Percentiles rank a stretch among this genome's conserved stretches.
These are phyloP conservation scores for Ecliptopera silaceata DNA, from an alignment of 2,888 invertebrate genomes.

Conservation along the genomic window DNA sequence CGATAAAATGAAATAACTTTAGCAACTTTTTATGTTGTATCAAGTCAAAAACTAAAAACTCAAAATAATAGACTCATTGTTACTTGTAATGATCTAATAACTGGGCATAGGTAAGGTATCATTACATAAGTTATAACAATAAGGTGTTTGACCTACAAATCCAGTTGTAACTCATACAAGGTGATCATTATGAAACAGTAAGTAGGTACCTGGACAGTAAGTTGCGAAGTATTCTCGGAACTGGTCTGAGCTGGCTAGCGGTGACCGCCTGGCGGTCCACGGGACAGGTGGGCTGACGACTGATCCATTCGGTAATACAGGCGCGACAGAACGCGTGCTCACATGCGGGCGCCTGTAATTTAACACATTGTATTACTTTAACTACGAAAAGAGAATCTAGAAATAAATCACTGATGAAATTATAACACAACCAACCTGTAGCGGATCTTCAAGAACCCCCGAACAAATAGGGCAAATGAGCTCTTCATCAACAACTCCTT, in stretches of 20 bases:
- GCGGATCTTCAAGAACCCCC: conserved; percentile 96
- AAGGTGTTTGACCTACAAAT: conserved; percentile 48
- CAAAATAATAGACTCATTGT: conserved; percentile 6
- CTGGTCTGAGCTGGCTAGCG: conserved; percentile 93
- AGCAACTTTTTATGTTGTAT: conserved; percentile 1
- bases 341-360: conserved; percentile 92
- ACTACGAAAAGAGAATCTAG: neutral
- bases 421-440: conserved; percentile 87
- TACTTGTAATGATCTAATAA: neutral
- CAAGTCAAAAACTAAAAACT: neutral
- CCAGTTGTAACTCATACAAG: conserved; percentile 27
- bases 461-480: conserved; percentile 98
- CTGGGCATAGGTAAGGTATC: conserved; percentile 2
- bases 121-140: conserved; percentile 45
- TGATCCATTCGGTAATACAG: conserved; percentile 98
- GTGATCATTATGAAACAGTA: conserved; percentile 41
- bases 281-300: conserved; percentile 96
- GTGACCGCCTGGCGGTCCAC: conserved; percentile 96
- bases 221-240: conserved; percentile 96
- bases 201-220: conserved; percentile 87
- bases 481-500: conserved; percentile 98
- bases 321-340: conserved; percentile 98
- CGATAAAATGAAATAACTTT: conserved; percentile 17
- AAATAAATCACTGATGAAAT: neutral
- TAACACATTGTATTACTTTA: conserved; percentile 8